Evolutionary conservation across 2,113 vertebrate genomes (phyloP), one percentile per base, ranked within the genome.

Genomic region (Nanorana parkeri): DNA sequence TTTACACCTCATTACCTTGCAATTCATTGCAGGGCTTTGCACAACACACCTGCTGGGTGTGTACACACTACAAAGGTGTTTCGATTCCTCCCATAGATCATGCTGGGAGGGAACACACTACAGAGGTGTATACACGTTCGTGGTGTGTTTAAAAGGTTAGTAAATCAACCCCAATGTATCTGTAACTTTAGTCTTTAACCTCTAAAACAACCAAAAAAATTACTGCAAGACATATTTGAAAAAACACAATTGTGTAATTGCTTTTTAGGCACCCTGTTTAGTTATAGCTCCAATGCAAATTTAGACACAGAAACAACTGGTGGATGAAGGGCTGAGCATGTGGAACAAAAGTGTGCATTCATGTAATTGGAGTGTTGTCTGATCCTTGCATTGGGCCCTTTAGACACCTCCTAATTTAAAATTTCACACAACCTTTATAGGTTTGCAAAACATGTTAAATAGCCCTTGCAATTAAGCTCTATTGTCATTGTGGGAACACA

Each of bases 381-480:
- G 78, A 80, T 80, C 78, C 56, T 56, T 80, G 56, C 36, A 80
- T 72, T 72, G 63, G 68, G 68, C 55, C 56, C 68, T 80, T 60
- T 69, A 72, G 78, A 72, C 78, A 72, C 23, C 78, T 61, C 78
- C 72, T 80, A 80, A 80, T 80, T 72, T 72, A 71, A 56, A 80
- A 80, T 80, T 64, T 80, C 78, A 80, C 78, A 80, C 55, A 80
- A 61, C 67, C 78, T 80, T 61, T 29, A 71, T 72, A 47, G 78
- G 67, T 72, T 61, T 80, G 78, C 78, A 80, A 72, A 80, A 69
- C 78, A 80, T 67, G 78, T 80, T 80, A 63, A 78, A 80, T 80
- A 28, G 54, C 21, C 55, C 66, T 80, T 71, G 72, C 67, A 80
- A 60, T 72, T 60, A 80, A 72, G 23, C 36, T 54, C 36, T 32